Evolutionary conservation across 2,797 vertebrate genomes (phyloP), one percentile per base, ranked within the genome.

Genomic region (Fundulus diaphanus): DNA sequence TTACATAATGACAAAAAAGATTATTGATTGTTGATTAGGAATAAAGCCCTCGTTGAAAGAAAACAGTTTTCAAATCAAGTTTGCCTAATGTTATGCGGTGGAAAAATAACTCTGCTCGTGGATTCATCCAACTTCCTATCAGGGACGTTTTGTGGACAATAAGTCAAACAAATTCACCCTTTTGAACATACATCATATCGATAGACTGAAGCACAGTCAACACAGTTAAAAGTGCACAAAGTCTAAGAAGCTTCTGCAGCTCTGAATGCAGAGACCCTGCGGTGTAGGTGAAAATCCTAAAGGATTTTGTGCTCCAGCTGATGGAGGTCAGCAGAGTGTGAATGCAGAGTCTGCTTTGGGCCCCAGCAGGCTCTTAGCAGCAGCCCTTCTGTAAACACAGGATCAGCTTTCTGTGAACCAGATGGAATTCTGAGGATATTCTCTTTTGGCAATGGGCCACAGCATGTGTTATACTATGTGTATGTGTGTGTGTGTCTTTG

Each of bases 281-380:
- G 15, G 82, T 51, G 37, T 59, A 73, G 73, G 69, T 82, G n/a
- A 77, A 40, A 79, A 54, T 85, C 76, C 57, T 56, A 72, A 82
- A 66, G 65, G 73, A 2, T 1, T 79, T 52, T 27, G 77, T 13
- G 49, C 80, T 82, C 46, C 48, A 73, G 77, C 82, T 82, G 85
- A 84, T 85, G 76, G 73, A 85, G 84, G 80, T 86, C 79, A 86
- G 59, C 71, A 76, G 70, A 80, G 76, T 84, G 81, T 81, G 82
- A 83, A 86, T 85, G 52, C 71, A 79, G 79, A 80, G 52, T 78
- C 72, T 85, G 66, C 16, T 18, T 82, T 85, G 61, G 70, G 76
- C 46, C 73, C 33, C 78, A 75, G 85, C 79, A 77, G 80, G 69
- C 46, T 83, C 73, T 86, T 80, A 82, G 81, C 78, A 73, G n/a